Conservation (phyloP, 1,140 invertebrate species). For the Drosophila hydei region DNA sequence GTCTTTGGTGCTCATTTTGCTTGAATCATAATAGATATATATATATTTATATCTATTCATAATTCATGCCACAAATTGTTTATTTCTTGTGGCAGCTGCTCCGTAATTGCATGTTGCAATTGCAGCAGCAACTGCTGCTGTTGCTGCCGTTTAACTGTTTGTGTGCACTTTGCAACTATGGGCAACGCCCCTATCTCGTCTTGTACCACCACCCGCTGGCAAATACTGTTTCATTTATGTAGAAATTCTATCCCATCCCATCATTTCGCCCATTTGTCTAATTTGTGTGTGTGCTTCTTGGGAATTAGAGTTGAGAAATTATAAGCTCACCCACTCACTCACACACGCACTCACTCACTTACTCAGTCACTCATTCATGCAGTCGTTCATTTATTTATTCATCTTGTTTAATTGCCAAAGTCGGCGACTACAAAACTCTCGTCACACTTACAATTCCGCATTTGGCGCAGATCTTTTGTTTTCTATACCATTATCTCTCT, state of each 20-base stretch:
- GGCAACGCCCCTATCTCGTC: slow-evolving; percentile 38
- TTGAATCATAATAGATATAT: slow-evolving; percentile 39
- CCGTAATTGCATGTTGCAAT: slow-evolving; percentile 65
- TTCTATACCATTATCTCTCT: slow-evolving; percentile 24
- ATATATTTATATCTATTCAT: slow-evolving; percentile 58
- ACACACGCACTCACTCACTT: slow-evolving; percentile 15
- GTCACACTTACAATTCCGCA: slow-evolving; percentile 56
- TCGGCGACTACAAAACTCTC: slow-evolving; percentile 65
- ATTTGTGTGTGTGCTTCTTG: slow-evolving; percentile 65
- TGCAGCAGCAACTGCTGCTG: slow-evolving; percentile 15
- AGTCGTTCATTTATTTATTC: slow-evolving; percentile 62
- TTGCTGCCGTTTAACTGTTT: slow-evolving; percentile 68
- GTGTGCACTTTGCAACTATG: slow-evolving; percentile 54
- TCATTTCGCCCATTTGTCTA: slow-evolving; percentile 62
- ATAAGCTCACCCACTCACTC: slow-evolving; percentile 48
- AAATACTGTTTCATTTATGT: slow-evolving; percentile 42
- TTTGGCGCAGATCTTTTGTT: slow-evolving; percentile 48
- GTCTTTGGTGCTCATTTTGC: slow-evolving; percentile 55
- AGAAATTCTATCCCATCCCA: slow-evolving; percentile 33
- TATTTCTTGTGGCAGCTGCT: slow-evolving; percentile 37
- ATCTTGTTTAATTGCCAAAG: slow-evolving; percentile 51
- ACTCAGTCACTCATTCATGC: slow-evolving; percentile 38
- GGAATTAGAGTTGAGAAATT: slow-evolving; percentile 77
- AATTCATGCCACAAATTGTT: slow-evolving; percentile 76
- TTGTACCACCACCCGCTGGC: neutral